phyloP scores from a whole-genome alignment of 2,888 invertebrate species.

The Buathra laborator region DNA sequence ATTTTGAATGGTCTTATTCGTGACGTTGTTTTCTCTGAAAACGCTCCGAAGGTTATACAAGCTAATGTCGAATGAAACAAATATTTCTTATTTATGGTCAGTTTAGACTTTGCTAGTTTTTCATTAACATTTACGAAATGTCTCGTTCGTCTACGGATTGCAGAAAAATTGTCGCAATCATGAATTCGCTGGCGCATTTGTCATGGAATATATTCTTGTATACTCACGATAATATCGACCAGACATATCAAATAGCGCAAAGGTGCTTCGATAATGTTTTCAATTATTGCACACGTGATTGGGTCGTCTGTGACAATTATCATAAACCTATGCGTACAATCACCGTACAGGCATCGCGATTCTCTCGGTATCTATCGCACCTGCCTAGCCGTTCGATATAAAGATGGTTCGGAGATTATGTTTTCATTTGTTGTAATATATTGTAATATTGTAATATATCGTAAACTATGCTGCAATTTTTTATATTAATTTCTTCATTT shows the following conservation, averaged over 20 bases:
- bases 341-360: constrained; percentile 32
- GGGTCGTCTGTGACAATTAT: neutral
- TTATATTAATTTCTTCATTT: neutral
- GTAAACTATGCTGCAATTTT: no score
- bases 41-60: neutral
- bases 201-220: no score
- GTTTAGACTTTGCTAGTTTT: no score
- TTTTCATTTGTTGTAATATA: neutral
- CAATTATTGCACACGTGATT: constrained; percentile 11
- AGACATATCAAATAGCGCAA: neutral
- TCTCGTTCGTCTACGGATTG: no score
- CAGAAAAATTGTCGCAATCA: no score
- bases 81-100: no score
- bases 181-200: no score
- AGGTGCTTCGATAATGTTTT: neutral
- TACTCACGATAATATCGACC: no score
- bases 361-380: constrained; percentile 9
- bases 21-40: neutral
- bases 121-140: no score
- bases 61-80: neutral
- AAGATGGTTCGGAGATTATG: neutral
- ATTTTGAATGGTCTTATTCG: neutral
- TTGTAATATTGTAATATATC: neutral
- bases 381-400: constrained; percentile 33
- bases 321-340: neutral